Evolutionary conservation across 2,797 vertebrate genomes (phyloP).

Genomic region (Melanotaenia pygmaea): DNA sequence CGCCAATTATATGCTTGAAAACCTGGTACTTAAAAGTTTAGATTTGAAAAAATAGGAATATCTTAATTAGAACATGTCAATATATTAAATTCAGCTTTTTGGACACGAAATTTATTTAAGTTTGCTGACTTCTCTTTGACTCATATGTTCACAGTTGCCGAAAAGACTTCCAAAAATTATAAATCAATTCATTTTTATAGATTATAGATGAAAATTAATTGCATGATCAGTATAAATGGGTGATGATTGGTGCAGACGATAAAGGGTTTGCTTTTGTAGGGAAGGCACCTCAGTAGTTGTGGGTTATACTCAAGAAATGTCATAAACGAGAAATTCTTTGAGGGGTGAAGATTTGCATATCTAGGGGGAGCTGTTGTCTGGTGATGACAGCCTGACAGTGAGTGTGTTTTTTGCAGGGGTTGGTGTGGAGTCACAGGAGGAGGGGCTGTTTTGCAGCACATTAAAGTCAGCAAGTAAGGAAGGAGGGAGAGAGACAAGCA

Average conservation of each 20-base stretch:
- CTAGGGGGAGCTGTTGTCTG: constrained; percentile 76
- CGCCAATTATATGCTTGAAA: no score
- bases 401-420: constrained; percentile 33
- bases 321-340: neutral
- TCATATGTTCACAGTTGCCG: neutral
- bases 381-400: constrained; percentile 58
- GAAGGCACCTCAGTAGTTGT: neutral
- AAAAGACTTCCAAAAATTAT: neutral
- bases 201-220: constrained; percentile 1
- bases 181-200: neutral
- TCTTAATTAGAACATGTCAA: neutral
- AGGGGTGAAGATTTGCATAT: constrained; percentile 48
- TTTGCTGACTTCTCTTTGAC: neutral
- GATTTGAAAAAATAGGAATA: neutral
- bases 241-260: neutral
- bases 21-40: neutral
- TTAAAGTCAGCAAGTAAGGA: constrained; percentile 22
- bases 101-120: neutral
- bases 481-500: constrained; percentile 28
- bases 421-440: constrained; percentile 13
- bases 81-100: neutral
- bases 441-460: constrained; percentile 21
- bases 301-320: neutral
- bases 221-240: accelerated
- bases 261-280: neutral